Evolutionary conservation across 2,888 invertebrate species (phyloP), one percentile per base, ranked within the genome.

Genomic region (Cyaniris semiargus): DNA sequence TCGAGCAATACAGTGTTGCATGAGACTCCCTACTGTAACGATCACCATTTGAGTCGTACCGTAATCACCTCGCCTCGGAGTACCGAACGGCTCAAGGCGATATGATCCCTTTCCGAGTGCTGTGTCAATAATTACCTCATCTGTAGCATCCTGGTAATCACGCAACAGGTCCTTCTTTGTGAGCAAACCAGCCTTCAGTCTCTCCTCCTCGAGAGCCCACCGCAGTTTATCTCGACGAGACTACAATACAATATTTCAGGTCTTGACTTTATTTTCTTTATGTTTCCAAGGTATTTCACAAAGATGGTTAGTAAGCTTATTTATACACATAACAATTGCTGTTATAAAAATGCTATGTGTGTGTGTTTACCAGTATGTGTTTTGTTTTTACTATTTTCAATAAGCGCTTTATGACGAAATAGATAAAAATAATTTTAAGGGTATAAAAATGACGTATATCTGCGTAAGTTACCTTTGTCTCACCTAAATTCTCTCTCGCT

Each of bases 71-170:
- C n/a, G n/a, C n/a, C n/a, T n/a, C n/a, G n/a, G n/a, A n/a, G n/a
- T n/a, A n/a, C n/a, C n/a, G n/a, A n/a, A n/a, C n/a, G n/a, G n/a
- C n/a, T n/a, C n/a, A n/a, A n/a, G n/a, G n/a, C n/a, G n/a, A n/a
- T n/a, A n/a, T n/a, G n/a, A n/a, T n/a, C n/a, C n/a, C n/a, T n/a
- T n/a, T n/a, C n/a, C n/a, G n/a, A n/a, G n/a, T n/a, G n/a, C n/a
- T n/a, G n/a, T n/a, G n/a, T n/a, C n/a, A n/a, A n/a, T n/a, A n/a
- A n/a, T n/a, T n/a, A n/a, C 94, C 88, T 90, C 85, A 76, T 92
- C 91, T 60, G 85, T 85, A n/a, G 92, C 88, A 78, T 89, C 85
- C 86, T 94, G 92, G 79, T 86, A 93, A 83, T 94, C 94, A 76
- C 89, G 89, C 83, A 94, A 84, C 78, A 94, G 83, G 81, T 92